phyloP scores from a whole-genome alignment of 1,140 invertebrate species.

The Pantala flavescens region DNA sequence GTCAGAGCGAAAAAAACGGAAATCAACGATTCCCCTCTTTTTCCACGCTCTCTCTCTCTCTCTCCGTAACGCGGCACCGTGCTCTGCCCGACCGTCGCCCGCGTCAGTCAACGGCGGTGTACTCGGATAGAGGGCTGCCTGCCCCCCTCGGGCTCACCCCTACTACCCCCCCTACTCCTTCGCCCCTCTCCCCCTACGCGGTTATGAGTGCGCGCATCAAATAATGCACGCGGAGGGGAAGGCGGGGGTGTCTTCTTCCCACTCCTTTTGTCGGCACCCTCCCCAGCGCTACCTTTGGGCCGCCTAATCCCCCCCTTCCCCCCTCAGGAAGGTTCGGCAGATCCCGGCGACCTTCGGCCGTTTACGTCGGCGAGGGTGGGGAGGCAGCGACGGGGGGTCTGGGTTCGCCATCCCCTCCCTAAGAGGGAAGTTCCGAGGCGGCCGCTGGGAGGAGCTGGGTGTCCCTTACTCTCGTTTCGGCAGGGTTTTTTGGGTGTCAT shows the following conservation, averaged over 20 bases:
- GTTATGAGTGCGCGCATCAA: constrained; percentile 8
- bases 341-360: too few species aligned
- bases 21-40: neutral
- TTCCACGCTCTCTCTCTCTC: neutral
- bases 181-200: neutral
- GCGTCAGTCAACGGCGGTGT: constrained; percentile 1
- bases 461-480: neutral
- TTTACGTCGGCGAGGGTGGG: neutral
- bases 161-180: neutral
- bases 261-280: neutral
- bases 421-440: neutral
- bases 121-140: neutral
- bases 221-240: neutral
- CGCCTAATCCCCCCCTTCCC: too few species aligned
- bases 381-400: neutral
- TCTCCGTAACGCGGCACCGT: neutral
- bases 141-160: neutral
- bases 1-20: neutral
- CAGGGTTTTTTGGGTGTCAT: too few species aligned
- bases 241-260: neutral
- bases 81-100: neutral
- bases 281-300: neutral
- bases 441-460: neutral
- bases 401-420: neutral
- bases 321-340: too few species aligned